These are phyloP conservation scores for Tolypeutes matacus DNA, from an alignment of 2,797 vertebrate species.

Conservation along the genomic window DNA sequence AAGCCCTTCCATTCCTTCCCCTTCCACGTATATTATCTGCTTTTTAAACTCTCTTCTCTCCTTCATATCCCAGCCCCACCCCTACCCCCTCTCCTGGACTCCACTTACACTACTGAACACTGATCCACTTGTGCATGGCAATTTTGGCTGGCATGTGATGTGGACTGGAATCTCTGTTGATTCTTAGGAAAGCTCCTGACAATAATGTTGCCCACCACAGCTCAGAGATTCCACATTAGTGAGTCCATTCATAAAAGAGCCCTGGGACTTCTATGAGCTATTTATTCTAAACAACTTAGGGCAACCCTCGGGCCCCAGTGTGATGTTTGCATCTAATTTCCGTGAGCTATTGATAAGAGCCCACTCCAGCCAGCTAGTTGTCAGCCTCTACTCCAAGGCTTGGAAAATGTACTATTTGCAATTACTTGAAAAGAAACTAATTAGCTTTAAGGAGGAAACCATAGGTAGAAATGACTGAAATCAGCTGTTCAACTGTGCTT, in stretches of 20 bases:
- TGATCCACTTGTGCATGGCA: background rate
- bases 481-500: constrained; percentile 87
- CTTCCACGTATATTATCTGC: background rate
- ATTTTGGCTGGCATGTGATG: too few relatives aligned
- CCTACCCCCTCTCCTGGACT: background rate
- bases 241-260: constrained; percentile 82
- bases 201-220: background rate
- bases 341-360: constrained; percentile 87
- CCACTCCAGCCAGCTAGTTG: constrained; percentile 88
- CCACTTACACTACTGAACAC: background rate
- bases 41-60: background rate
- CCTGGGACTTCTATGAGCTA: constrained; percentile 79
- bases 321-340: constrained; percentile 89
- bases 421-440: constrained; percentile 91
- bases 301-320: constrained; percentile 83
- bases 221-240: background rate
- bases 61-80: too few relatives aligned
- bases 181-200: background rate
- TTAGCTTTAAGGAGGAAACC: constrained; percentile 90
- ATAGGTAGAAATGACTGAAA: constrained; percentile 90
- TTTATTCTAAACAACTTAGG: constrained; percentile 88
- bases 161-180: background rate
- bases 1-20: background rate
- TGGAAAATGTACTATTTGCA: constrained; percentile 89
- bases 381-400: constrained; percentile 87